phyloP scores from a whole-genome alignment of 2,888 invertebrate genomes.

The Palloptera scutellata region DNA sequence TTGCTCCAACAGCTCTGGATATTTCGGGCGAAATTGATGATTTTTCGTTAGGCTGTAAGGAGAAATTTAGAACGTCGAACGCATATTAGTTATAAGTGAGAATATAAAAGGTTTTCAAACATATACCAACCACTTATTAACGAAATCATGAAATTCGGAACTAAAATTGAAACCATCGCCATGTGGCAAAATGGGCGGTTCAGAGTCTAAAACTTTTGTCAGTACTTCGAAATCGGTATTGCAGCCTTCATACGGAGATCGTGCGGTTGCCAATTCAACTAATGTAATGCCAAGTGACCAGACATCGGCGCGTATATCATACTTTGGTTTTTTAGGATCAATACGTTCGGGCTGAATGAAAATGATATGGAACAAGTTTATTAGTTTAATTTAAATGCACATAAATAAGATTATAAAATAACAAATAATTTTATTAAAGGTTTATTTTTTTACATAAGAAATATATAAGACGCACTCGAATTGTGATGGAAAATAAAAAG shows the following conservation, averaged over 20 bases:
- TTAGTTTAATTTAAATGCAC: not conserved
- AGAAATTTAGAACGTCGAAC: not conserved
- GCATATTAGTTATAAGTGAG: not conserved
- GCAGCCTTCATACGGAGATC: conserved; percentile 93
- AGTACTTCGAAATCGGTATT: conserved; percentile 98
- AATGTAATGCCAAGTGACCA: conserved; percentile 98
- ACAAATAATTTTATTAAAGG: not conserved
- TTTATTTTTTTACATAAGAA: too few species aligned
- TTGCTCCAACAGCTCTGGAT: conserved; percentile 87
- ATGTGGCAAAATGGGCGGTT: conserved; percentile 86
- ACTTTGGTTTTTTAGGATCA: conserved; percentile 92
- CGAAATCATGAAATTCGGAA: conserved; percentile 88
- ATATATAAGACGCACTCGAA: too few species aligned
- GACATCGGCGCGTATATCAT: conserved; percentile 98
- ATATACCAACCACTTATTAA: conserved; percentile 81
- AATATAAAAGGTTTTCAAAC: not conserved
- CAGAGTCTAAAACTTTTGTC: conserved; percentile 88
- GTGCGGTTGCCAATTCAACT: conserved; percentile 96
- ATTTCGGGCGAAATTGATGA: conserved; percentile 92
- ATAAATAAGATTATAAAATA: not conserved
- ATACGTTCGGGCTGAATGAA: conserved; percentile 89
- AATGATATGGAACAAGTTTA: conserved; percentile 1
- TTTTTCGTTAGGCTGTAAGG: conserved; percentile 86
- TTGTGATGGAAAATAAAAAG: too few species aligned
- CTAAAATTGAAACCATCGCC: conserved; percentile 72